Percentiles rank a stretch among this genome's conserved stretches.
These are phyloP conservation scores for Caenorhabditis virilis DNA, from an alignment of 2,888 invertebrate species.

Conservation along the genomic window DNA sequence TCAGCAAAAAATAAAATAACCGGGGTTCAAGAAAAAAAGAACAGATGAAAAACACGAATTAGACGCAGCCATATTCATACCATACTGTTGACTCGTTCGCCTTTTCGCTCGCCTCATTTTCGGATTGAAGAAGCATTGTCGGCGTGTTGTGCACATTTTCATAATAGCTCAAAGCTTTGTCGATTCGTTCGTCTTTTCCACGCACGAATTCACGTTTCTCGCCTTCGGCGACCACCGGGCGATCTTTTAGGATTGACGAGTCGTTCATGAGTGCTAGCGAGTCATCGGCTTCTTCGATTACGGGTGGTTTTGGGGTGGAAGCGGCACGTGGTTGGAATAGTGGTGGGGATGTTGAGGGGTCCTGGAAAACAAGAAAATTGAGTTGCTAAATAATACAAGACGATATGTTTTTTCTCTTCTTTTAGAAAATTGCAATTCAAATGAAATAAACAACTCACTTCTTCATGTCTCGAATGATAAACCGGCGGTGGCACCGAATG, in stretches of 20 bases:
- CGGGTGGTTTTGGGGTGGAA: constrained; percentile 20
- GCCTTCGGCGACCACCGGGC: constrained; percentile 48
- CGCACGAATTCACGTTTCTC: constrained; percentile 40
- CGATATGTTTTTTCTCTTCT: too few species aligned
- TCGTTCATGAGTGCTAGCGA: constrained; percentile 8
- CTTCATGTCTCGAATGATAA: neutral
- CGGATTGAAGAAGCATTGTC: neutral
- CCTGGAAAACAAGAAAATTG: neutral
- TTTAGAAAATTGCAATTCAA: neutral
- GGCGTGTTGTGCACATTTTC: constrained; percentile 42
- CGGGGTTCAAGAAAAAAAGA: neutral
- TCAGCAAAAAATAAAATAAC: neutral
- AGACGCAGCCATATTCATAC: constrained; percentile 59
- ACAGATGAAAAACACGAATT: constrained; percentile 7
- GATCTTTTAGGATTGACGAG: constrained; percentile 26
- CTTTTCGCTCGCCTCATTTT: constrained; percentile 5
- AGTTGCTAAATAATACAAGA: neutral
- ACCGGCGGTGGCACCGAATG: constrained; percentile 3
- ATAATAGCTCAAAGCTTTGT: constrained; percentile 54
- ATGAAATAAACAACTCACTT: neutral
- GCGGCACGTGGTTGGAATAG: constrained; percentile 15
- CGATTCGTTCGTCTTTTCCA: constrained; percentile 50
- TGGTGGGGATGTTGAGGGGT: constrained; percentile 4
- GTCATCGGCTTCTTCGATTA: neutral
- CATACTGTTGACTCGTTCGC: constrained; percentile 52